Base-by-base conservation (phyloP, 2,888 invertebrate genomes). In the Phortica magna region DNA sequence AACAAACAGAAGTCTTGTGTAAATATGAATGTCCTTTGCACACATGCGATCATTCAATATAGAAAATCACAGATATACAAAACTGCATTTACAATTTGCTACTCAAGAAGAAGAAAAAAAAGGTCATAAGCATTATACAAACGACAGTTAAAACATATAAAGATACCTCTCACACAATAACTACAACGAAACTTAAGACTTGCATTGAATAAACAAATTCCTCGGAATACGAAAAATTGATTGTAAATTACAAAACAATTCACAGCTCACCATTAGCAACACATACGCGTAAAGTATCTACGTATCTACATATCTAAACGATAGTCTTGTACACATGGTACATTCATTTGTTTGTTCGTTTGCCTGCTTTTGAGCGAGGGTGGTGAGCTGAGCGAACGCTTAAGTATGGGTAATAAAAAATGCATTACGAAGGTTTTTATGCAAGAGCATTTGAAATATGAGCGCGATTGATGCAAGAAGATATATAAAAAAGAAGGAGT, bases 361-460 rank as follows among this genome's bases (percentile, higher is more conserved):
- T 7, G 48, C 48, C 48, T 48, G 14, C 7, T 12, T 48, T 6
- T 12, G 10, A 59, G 19, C 39, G 65, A 39, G 65, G 65, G 65
- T 65, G 65, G 4, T 12, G 73, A 59, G 31, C 31, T 73, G 14
- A 42, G 7, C 41, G 31, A 57, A 41, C n/a, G 41, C 6, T 41
- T 12, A 39, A 39, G 73, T 57, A 59, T 42, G 59, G 59, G 57
- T 59, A 57, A 59, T 59, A 57, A 57, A 73, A 73, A 73, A 57
- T 59, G 41, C 59, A 59, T 73, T 57, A 73, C 31, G 48, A 48
- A 7, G 73, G 59, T 57, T 57, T 73, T 73, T 57, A 73, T 57
- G 59, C 73, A 73, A 73, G 55, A 53, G 59, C 73, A 57, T 65
- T 39, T 65, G 65, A 65, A 39, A 65, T 17, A 65, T 65, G 41